Percentiles rank a stretch among this genome's conserved stretches.
Evolutionary conservation across 2,113 vertebrate genomes (phyloP).

Genomic region (Chloroceryle aenea): DNA sequence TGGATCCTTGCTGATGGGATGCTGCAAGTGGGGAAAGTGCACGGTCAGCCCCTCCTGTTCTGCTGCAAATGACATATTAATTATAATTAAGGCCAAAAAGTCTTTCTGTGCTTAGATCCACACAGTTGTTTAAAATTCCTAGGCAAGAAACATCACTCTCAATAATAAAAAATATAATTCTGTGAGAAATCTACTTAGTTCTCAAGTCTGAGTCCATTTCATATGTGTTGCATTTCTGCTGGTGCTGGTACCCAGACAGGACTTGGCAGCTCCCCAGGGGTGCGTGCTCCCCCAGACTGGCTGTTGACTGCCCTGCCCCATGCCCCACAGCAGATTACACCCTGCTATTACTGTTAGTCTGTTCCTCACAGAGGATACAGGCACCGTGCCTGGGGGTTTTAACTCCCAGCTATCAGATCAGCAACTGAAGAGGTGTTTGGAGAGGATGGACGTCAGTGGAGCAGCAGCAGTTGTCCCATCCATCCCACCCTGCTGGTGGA

Average conservation of each 20-base stretch:
- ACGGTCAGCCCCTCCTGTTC: not conserved
- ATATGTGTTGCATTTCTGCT: not conserved
- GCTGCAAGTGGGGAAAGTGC: not conserved
- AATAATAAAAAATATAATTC: not conserved
- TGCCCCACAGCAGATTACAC: not conserved
- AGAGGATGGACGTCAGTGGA: not conserved
- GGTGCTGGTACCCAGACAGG: not conserved
- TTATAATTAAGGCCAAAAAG: not conserved
- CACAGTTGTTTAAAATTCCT: not conserved
- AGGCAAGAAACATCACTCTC: not conserved
- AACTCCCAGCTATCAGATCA: not conserved
- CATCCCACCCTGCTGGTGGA: fast-evolving
- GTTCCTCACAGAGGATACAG: not conserved
- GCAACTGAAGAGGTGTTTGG: not conserved
- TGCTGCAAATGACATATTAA: not conserved
- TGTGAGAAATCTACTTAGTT: not conserved
- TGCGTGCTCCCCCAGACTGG: not conserved
- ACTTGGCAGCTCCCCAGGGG: fast-evolving
- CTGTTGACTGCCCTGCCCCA: not conserved
- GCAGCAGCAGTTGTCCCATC: not conserved
- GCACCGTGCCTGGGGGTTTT: not conserved
- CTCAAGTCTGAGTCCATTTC: not conserved
- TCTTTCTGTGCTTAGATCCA: not conserved
- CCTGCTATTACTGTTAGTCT: fast-evolving
- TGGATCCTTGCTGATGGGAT: not conserved